Conservation (phyloP, 2,888 invertebrate genomes). For the Anorthoa munda region DNA sequence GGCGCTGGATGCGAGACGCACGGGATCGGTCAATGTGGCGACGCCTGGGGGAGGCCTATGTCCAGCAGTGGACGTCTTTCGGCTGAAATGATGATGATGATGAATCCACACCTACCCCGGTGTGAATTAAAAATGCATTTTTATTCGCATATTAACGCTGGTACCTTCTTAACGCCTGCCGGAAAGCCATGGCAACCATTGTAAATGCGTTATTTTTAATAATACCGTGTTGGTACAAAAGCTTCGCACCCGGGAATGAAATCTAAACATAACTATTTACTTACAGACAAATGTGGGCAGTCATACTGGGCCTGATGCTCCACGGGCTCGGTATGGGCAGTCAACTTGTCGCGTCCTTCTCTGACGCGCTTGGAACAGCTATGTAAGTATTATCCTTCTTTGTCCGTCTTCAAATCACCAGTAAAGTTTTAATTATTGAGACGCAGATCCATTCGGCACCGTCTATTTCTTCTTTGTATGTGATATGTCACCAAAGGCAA, state of each 20-base stretch:
- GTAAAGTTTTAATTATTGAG: not conserved
- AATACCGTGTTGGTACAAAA: no score
- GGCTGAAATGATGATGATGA: no score
- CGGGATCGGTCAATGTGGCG: no score
- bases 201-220: not conserved
- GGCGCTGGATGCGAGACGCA: no score
- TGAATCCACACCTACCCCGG: no score
- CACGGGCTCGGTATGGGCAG: slow-evolving; percentile 96
- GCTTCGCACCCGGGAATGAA: not conserved
- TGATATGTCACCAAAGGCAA: no score
- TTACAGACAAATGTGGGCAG: slow-evolving; percentile 92
- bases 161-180: slow-evolving; percentile 8
- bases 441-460: no score
- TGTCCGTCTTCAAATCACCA: not conserved
- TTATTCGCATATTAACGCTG: no score
- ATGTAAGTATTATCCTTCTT: slow-evolving; percentile 91
- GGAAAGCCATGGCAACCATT: slow-evolving; percentile 11
- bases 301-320: slow-evolving; percentile 93
- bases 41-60: no score
- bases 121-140: no score
- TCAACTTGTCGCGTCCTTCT: slow-evolving; percentile 96
- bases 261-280: not conserved
- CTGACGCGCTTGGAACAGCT: slow-evolving; percentile 95
- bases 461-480: no score
- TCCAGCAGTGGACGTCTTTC: no score